Base-by-base conservation (phyloP, 1,140 invertebrate species). In the Sitophilus oryzae region DNA sequence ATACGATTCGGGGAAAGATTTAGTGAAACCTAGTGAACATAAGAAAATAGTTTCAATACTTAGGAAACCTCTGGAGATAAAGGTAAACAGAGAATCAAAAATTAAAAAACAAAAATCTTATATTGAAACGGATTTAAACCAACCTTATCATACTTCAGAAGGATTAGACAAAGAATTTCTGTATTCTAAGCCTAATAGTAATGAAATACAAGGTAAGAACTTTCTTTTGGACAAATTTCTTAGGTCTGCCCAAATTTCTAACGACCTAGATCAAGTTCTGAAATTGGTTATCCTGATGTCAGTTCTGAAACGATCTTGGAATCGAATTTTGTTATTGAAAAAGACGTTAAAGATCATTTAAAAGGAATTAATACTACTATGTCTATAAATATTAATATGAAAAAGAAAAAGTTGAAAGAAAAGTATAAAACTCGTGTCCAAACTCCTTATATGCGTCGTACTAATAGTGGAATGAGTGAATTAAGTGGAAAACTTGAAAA, bases 191-290 rank as follows among this genome's bases (percentile, higher is more conserved):
- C 59, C 59, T 3, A 60, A 56, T 2, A 52, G 52, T 9, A 56
- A 63, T 16, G 59, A 67, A 60, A 25, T 45, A n/a, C 45, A 61
- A 38, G 66, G 65, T 1, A 67, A 69, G 58, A 41, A 58, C 35
- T 34, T 67, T 1, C 65, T 69, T 35, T 58, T 67, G 66, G 56
- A 67, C 52, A 67, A 67, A 60, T 69, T 69, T 47, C 51, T 69
- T 15, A 67, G 63, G 52, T 69, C 67, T 2, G 62, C 63, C 9
- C 51, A 61, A 49, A 38, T 61, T 14, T 65, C 43, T 36, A 35
- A 46, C 20, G 2, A 37, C 8, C 34, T 19, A 11, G 37, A 38
- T 14, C 40, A 61, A 37, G n/a, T 50, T 30, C 14, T 25, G 42
- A 54, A 36, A 49, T 23, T 23, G 19, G n/a, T 35, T 38, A 11